Conservation (phyloP, 2,797 vertebrate species). For the Oryzias dopingdopingensis region DNA sequence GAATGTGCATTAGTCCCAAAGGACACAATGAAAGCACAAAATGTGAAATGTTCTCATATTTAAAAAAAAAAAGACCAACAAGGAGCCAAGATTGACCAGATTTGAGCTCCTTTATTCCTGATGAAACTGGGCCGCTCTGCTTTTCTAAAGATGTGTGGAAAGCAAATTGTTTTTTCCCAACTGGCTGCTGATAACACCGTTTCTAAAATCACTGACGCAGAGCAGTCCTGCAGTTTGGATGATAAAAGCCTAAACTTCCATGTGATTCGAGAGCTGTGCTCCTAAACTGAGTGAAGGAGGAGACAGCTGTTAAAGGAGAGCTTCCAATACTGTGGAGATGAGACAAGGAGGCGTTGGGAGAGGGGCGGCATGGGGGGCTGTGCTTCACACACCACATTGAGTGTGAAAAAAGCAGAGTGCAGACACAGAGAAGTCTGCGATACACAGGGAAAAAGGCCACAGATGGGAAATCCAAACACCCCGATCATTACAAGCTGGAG, state of each 20-base stretch:
- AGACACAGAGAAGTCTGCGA: slow-evolving; percentile 56
- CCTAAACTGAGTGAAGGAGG: slow-evolving; percentile 47
- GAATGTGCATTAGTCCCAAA: background rate
- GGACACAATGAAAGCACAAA: background rate
- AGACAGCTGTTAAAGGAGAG: slow-evolving; percentile 71
- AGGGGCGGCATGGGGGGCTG: slow-evolving; percentile 49
- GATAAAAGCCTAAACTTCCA: background rate
- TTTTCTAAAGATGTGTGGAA: no score
- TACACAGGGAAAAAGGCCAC: slow-evolving; percentile 69
- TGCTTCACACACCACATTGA: slow-evolving; percentile 79
- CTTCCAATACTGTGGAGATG: slow-evolving; percentile 67
- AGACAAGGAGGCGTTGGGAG: slow-evolving; percentile 56
- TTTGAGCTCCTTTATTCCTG: no score
- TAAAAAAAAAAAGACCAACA: background rate
- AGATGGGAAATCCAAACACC: slow-evolving; percentile 78
- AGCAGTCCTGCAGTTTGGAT: no score
- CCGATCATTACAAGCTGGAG: slow-evolving; percentile 61
- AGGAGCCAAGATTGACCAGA: no score
- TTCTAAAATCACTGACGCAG: no score
- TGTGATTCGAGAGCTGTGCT: slow-evolving; percentile 10
- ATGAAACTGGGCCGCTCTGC: no score
- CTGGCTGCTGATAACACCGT: no score
- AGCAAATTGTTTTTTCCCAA: no score
- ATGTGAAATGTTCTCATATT: background rate
- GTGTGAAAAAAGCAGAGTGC: slow-evolving; percentile 71